These are phyloP conservation scores for Hirtodrosophila duncani DNA, from an alignment of 2,888 invertebrate genomes.

Conservation along the genomic window DNA sequence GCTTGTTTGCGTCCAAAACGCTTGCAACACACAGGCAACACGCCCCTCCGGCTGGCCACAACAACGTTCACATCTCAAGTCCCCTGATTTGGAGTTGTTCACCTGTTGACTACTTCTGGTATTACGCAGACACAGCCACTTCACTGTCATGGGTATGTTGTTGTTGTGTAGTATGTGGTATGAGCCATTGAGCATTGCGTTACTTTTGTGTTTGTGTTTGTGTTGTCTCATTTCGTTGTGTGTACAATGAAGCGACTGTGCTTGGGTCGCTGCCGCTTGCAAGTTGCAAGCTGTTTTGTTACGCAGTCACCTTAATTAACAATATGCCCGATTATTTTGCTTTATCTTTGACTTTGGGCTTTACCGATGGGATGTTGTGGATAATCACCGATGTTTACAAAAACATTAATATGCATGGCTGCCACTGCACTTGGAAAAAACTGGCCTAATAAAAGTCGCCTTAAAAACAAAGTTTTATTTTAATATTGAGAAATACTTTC, in stretches of 20 bases:
- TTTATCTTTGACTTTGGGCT: conserved; percentile 21
- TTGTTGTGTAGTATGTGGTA: conserved; percentile 23
- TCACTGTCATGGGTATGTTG: conserved; percentile 63
- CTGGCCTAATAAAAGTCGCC: too few relatives aligned
- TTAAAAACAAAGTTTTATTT: too few relatives aligned
- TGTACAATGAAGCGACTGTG: not conserved
- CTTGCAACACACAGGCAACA: conserved; percentile 20
- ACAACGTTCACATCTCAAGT: conserved; percentile 6
- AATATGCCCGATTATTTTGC: conserved; percentile 11
- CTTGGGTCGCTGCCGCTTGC: conserved; percentile 15
- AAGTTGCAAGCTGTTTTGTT: conserved; percentile 56
- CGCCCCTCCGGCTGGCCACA: conserved; percentile 6
- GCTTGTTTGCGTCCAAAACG: conserved; percentile 24
- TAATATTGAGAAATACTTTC: too few relatives aligned
- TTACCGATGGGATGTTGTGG: conserved; percentile 10
- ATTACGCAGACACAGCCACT: conserved; percentile 52
- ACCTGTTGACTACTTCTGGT: conserved; percentile 68
- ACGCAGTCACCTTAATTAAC: conserved; percentile 54
- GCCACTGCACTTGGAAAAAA: too few relatives aligned
- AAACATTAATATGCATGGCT: conserved; percentile 36
- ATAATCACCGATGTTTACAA: conserved; percentile 33
- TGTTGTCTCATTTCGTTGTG: conserved; percentile 45
- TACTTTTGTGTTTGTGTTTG: conserved; percentile 13
- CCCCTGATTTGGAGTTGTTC: conserved; percentile 50
- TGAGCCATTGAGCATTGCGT: not conserved